Percentiles rank a stretch among this genome's conserved stretches.
These are phyloP conservation scores for Eupithecia abbreviata DNA, from an alignment of 2,888 invertebrate genomes.

Conservation along the genomic window DNA sequence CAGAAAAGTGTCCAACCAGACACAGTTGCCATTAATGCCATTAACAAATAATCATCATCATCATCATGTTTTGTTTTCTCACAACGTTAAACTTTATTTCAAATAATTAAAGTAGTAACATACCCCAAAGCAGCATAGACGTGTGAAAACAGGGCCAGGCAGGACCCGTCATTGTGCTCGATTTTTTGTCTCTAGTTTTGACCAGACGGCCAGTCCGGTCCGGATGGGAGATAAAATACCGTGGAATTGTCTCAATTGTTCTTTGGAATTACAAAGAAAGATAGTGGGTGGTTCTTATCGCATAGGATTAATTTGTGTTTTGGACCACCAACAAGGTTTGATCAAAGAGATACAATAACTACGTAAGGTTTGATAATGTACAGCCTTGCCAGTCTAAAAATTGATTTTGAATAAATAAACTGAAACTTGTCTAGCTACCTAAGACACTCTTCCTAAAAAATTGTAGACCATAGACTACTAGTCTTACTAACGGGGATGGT, in stretches of 20 bases:
- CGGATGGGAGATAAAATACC: conserved; percentile 14
- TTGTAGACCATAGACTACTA: too few species aligned
- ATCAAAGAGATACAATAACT: too few species aligned
- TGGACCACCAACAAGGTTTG: not conserved
- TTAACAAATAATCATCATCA: not conserved
- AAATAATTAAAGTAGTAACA: conserved; percentile 4
- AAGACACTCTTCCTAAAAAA: too few species aligned
- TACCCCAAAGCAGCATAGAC: conserved; percentile 36
- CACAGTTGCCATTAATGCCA: too few species aligned
- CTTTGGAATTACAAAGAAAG: not conserved
- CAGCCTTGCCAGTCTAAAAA: not conserved
- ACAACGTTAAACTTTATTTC: not conserved
- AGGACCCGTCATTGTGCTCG: conserved; percentile 60
- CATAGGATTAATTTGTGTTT: not conserved
- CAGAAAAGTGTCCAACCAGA: too few species aligned
- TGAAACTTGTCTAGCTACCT: too few species aligned
- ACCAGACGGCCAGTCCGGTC: conserved; percentile 40
- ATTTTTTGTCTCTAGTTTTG: conserved; percentile 63
- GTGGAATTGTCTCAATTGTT: conserved; percentile 6
- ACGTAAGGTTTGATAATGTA: not conserved
- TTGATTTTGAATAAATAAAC: too few species aligned
- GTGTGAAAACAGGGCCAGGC: conserved; percentile 60
- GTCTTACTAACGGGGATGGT: too few species aligned
- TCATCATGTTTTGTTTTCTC: not conserved
- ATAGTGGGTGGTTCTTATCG: not conserved